Percentiles rank a stretch among this genome's conserved stretches.
phyloP scores from a whole-genome alignment of 2,888 invertebrate species.

The Pedicia rivosa region DNA sequence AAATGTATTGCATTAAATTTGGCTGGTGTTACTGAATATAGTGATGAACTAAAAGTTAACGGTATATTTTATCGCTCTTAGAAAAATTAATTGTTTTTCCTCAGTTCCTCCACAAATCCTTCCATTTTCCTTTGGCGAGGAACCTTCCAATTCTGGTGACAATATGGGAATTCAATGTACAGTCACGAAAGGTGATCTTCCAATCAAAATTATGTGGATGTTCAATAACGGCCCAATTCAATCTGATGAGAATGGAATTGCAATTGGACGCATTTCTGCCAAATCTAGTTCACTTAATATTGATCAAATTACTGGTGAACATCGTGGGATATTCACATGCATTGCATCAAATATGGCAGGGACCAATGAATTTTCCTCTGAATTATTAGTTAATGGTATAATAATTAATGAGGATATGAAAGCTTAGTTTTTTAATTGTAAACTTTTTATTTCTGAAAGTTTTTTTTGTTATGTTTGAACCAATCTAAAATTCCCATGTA shows the following conservation, averaged over 20 bases:
- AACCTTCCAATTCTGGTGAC: conserved; percentile 55
- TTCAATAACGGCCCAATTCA: conserved; percentile 41
- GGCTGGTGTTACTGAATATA: conserved; percentile 36
- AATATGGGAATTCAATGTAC: conserved; percentile 54
- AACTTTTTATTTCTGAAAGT: too few species aligned
- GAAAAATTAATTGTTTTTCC: too few species aligned
- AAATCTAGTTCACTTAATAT: conserved; percentile 37
- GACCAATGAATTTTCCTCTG: conserved; percentile 27
- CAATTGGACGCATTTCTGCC: conserved; percentile 32
- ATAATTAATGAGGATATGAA: too few species aligned
- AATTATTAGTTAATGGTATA: conserved; percentile 21
- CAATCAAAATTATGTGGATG: conserved; percentile 59
- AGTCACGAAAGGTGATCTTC: conserved; percentile 64
- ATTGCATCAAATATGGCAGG: conserved; percentile 42
- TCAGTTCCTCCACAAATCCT: conserved; percentile 50
- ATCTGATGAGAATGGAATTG: conserved; percentile 24
- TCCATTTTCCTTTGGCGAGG: conserved; percentile 56
- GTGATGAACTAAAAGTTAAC: conserved; percentile 36
- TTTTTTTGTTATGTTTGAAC: too few species aligned
- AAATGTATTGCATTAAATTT: conserved; percentile 38
- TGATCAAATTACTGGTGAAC: conserved; percentile 39
- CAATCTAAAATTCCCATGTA: too few species aligned
- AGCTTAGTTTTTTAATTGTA: too few species aligned
- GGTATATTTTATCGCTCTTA: conserved; percentile 31
- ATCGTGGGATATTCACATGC: conserved; percentile 56